These are phyloP conservation scores for Callimico goeldii DNA, from an alignment of 2,797 vertebrate species.

Conservation along the genomic window DNA sequence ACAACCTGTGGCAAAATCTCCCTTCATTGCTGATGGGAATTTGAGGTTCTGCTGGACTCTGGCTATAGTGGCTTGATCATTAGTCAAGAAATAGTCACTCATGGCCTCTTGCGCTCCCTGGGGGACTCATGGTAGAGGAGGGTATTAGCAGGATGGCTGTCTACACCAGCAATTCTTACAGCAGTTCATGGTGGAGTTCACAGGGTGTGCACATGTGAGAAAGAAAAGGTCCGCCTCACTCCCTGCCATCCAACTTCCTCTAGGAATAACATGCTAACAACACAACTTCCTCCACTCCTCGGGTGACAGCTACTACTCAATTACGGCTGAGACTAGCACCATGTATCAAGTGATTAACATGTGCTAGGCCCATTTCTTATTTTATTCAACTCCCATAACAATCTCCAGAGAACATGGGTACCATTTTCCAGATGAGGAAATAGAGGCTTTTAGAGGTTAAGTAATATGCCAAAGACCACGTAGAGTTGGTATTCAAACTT, in stretches of 20 bases:
- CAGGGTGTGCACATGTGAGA: background rate
- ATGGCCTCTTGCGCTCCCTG: fast-evolving
- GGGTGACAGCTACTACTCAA: background rate
- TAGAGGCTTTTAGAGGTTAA: background rate
- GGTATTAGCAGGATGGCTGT: fast-evolving
- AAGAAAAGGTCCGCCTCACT: background rate
- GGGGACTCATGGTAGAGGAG: background rate
- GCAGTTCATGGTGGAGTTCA: background rate
- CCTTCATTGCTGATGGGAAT: background rate
- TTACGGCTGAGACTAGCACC: background rate
- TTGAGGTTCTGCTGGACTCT: background rate
- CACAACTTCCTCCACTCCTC: background rate
- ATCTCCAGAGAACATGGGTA: background rate
- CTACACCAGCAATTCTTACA: background rate
- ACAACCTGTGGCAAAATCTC: background rate
- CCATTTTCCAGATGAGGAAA: background rate
- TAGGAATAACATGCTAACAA: background rate
- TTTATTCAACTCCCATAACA: background rate
- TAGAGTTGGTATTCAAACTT: background rate
- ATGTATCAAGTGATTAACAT: background rate
- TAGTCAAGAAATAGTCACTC: background rate
- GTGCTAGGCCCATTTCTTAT: background rate
- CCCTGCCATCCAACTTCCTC: background rate
- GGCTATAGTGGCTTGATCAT: background rate
- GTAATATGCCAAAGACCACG: background rate